Evolutionary conservation across 2,113 vertebrate species (phyloP), one percentile per base, ranked within the genome.

Genomic region (Ceuthmochares aereus): DNA sequence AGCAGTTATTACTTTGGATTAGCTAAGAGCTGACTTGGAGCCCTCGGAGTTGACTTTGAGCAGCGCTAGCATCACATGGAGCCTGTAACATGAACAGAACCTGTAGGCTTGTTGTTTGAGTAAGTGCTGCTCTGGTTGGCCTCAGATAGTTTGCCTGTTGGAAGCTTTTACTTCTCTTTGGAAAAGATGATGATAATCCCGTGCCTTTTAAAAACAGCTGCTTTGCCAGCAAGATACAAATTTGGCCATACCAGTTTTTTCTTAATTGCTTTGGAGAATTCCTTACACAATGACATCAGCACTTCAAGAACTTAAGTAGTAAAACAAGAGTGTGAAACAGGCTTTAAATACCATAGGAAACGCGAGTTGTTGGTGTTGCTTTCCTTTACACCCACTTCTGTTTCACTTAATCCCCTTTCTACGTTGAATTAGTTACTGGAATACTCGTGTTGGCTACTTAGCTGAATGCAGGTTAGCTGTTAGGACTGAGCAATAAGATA

Each of bases 211-310:
- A 42, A 76, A 73, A 36, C 4, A 3, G 11, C 56, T 51, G 0
- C 34, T 51, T 54, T n/a, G 34, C n/a, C 66, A 52, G 22, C 8
- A 0, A 49, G 58, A 27, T 40, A 30, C 5, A 29, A 12, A 7
- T 21, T 45, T 8, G 43, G 32, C 54, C 7, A 4, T 40, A 30
- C 4, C 27, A 45, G n/a, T 17, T 16, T 27, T 14, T 23, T 66
- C 22, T 26, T 25, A 2, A 32, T 69, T 0, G 0, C 25, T 90
- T 69, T 0, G 0, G 42, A 47, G 45, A 55, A 3, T 47, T 40
- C 47, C 34, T 75, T 66, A 29, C 20, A 18, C 17, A 1, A 20
- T 19, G 64, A 9, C 11, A 17, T 25, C 12, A 43, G 36, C 37
- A 42, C 20, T 88, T 49, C 49, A 18, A 52, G 67, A 62, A 40